Evolutionary conservation across 2,113 vertebrate genomes (phyloP).

Genomic region (Alaudala cheleensis): DNA sequence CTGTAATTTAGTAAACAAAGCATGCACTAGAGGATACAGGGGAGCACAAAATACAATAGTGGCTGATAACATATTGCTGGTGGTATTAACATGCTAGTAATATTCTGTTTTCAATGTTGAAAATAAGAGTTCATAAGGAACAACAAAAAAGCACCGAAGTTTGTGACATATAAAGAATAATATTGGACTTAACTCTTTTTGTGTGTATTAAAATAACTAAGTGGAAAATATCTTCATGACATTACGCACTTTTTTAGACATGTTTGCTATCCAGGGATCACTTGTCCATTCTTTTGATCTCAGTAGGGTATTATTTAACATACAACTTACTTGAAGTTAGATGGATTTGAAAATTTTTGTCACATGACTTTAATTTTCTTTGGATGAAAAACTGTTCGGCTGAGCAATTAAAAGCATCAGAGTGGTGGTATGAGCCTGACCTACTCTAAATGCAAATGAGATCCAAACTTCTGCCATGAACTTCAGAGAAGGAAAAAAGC

Average conservation of each 20-base stretch:
- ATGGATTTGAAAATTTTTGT: neutral
- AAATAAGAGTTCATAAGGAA: neutral
- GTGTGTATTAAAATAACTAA: neutral
- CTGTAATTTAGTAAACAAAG: neutral
- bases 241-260: neutral
- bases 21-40: neutral
- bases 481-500: neutral
- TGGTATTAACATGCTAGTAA: neutral
- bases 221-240: neutral
- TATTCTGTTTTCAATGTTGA: neutral
- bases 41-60: neutral
- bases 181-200: neutral
- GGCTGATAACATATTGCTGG: neutral
- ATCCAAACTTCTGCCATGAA: neutral
- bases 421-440: neutral
- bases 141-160: rapidly evolving
- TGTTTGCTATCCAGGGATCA: neutral
- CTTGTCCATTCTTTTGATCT: neutral
- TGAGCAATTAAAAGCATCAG: neutral
- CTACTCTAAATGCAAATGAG: neutral
- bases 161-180: neutral
- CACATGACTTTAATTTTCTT: neutral
- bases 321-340: neutral
- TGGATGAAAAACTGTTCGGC: neutral
- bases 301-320: neutral